A percentile compares a stretch with the other conserved stretches of the same genome.
Evolutionary conservation across 1,140 invertebrate genomes (phyloP).

Genomic region (Acromyrmex charruanus): DNA sequence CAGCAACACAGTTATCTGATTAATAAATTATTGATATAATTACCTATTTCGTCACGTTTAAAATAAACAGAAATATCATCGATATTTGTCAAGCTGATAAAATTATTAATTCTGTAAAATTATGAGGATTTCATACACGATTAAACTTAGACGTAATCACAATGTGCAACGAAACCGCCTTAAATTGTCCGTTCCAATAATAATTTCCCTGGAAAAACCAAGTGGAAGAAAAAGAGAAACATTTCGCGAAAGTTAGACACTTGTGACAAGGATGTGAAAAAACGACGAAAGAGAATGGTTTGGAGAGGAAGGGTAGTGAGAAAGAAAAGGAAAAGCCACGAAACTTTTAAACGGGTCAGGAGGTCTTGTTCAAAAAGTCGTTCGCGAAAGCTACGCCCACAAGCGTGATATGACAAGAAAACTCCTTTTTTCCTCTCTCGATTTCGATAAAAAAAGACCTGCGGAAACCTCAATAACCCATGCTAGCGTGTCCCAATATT

Average conservation of each 20-base stretch:
- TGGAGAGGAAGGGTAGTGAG: background rate
- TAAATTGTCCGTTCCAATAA: slow-evolving; percentile 45
- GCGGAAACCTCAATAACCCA: slow-evolving; percentile 60
- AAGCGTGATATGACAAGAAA: slow-evolving; percentile 24
- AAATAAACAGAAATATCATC: slow-evolving; percentile 8
- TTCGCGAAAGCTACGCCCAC: slow-evolving; percentile 50
- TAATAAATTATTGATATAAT: slow-evolving; percentile 17
- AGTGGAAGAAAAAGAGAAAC: slow-evolving; percentile 15
- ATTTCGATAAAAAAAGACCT: background rate
- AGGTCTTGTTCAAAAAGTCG: slow-evolving; percentile 71
- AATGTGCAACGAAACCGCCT: slow-evolving; percentile 44
- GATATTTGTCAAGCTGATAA: background rate
- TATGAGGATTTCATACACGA: slow-evolving; percentile 1
- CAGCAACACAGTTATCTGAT: background rate
- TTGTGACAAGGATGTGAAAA: slow-evolving; percentile 61
- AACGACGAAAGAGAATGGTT: slow-evolving; percentile 5
- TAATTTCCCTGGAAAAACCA: slow-evolving; percentile 36
- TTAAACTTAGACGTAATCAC: slow-evolving; percentile 32
- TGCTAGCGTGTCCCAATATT: slow-evolving; percentile 53
- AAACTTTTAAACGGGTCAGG: slow-evolving; percentile 74
- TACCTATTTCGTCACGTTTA: background rate
- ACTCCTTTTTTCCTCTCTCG: background rate
- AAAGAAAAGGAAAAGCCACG: slow-evolving; percentile 32
- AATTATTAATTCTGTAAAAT: background rate
- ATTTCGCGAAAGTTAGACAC: slow-evolving; percentile 64